Base-by-base conservation (phyloP, 2,888 invertebrate genomes). In the Drosophila anomalata region DNA sequence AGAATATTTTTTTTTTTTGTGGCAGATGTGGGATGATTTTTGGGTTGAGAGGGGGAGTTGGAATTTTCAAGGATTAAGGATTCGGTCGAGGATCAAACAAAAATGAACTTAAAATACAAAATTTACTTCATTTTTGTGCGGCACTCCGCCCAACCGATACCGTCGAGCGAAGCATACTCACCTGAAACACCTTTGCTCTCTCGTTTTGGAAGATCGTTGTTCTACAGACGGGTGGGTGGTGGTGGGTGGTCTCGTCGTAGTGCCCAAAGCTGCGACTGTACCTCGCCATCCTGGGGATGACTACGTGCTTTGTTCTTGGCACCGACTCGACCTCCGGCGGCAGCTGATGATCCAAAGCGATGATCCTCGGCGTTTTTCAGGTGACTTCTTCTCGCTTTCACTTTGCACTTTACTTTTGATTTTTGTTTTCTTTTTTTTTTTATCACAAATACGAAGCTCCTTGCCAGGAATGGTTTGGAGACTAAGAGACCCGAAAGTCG, bases 81-180 rank as follows among this genome's bases (percentile, higher is more conserved):
- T 22, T 17, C n/a, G 44, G 41, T 26, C 11, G 12, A 9, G 42
- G 39, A 31, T 11, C 20, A 14, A 81, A 80, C 48, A 74, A 75
- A 78, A 81, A 80, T 60, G 72, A 79, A 81, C 77, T 74, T 77
- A 77, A 84, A 84, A 81, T 77, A 57, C 61, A 58, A 76, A 83
- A 88, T 86, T 86, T 59, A 86, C 61, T 58, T 83, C 78, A 87
- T 85, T 83, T 77, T 73, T 52, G 66, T 14, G 44, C 57, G 22
- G 88, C 65, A 89, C 91, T 92, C 90, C 89, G 79, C 89, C 89
- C 92, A 91, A 93, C 93, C 93, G 93, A 93, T 93, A 93, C 93
- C 92, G 92, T 92, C 90, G 91, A 90, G 90, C 92, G 91, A 92
- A 92, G 91, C 86, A 92, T 93, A 93, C 93, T 93, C 92, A 93